Conservation (phyloP, 2,113 vertebrate genomes). For the Micromys minutus region DNA sequence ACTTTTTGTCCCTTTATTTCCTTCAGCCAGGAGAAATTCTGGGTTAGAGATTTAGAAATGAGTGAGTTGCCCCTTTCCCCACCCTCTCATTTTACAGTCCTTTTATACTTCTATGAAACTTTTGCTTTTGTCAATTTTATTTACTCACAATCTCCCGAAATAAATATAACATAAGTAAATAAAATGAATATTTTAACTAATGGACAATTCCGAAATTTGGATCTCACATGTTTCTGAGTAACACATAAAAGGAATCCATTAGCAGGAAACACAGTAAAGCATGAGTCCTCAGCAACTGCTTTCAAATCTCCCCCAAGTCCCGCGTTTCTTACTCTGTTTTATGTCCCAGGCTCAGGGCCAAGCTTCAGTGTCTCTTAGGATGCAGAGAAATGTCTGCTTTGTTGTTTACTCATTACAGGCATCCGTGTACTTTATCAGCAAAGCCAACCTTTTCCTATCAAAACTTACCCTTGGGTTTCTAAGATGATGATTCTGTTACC, state of each 20-base stretch:
- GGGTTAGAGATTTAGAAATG: too few species aligned
- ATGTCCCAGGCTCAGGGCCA: neutral
- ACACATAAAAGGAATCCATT: neutral
- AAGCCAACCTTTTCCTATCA: neutral
- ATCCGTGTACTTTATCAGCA: neutral
- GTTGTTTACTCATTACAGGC: too few species aligned
- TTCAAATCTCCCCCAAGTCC: neutral
- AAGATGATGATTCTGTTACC: neutral
- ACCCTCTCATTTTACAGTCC: too few species aligned
- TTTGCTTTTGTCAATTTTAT: neutral
- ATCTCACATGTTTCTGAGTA: neutral
- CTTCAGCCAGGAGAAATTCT: too few species aligned
- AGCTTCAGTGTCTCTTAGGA: neutral
- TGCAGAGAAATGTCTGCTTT: neutral
- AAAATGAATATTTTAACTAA: neutral
- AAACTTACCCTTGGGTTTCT: neutral
- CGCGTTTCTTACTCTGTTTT: neutral
- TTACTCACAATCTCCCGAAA: neutral
- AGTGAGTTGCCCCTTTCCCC: too few species aligned
- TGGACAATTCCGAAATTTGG: neutral
- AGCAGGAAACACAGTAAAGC: neutral
- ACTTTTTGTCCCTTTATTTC: too few species aligned
- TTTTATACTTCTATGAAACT: neutral
- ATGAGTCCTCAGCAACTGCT: neutral
- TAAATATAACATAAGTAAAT: neutral